Conservation (phyloP, 2,888 invertebrate genomes). For the Cetonia aurata region DNA sequence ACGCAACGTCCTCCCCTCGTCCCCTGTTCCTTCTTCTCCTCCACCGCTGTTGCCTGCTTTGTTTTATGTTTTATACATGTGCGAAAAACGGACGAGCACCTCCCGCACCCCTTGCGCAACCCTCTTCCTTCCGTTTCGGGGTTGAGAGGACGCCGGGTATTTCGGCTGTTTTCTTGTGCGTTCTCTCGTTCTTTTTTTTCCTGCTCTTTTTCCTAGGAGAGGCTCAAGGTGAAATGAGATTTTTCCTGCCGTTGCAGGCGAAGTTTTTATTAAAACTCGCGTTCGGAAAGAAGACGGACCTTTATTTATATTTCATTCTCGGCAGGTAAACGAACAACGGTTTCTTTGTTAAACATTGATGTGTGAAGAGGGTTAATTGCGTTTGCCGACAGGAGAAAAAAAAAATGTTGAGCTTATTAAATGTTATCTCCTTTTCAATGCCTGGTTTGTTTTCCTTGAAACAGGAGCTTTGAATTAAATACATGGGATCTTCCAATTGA, state of each 20-base stretch:
- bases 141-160: background rate
- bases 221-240: conserved; percentile 5
- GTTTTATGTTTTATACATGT: conserved; percentile 37
- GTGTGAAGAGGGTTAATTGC: background rate
- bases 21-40: conserved; percentile 9
- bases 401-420: too few species aligned
- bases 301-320: conserved; percentile 4
- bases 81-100: conserved; percentile 14
- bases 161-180: background rate
- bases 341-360: background rate
- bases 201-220: background rate
- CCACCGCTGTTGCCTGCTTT: conserved; percentile 23
- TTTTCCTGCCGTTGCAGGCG: conserved; percentile 11
- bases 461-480: too few species aligned
- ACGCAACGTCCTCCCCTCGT: conserved; percentile 5
- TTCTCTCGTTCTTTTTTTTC: background rate
- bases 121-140: background rate
- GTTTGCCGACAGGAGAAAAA: background rate
- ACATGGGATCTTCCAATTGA: too few species aligned
- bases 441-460: too few species aligned
- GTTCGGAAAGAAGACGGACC: background rate
- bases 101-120: background rate
- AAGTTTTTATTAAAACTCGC: conserved; percentile 11
- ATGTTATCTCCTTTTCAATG: too few species aligned
- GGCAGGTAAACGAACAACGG: conserved; percentile 2